Evolutionary conservation across 2,797 vertebrate species (phyloP).

Genomic region (Alectoris magna): DNA sequence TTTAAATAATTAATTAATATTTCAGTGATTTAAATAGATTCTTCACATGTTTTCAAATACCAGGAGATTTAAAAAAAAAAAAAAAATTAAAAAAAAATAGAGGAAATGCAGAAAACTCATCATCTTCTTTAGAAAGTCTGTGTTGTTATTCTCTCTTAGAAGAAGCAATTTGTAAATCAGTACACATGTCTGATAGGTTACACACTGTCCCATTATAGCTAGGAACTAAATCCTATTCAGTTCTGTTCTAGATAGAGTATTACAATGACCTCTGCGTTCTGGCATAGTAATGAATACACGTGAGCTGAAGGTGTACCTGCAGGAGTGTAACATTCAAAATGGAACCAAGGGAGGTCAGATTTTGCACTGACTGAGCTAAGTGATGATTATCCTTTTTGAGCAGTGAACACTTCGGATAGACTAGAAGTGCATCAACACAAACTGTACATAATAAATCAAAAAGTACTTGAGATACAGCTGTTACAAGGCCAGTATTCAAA

Average conservation of each 20-base stretch:
- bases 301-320: neutral
- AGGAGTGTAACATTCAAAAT: neutral
- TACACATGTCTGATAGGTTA: neutral
- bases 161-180: neutral
- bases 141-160: neutral
- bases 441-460: neutral
- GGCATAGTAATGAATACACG: accelerated
- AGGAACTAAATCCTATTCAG: neutral
- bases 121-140: neutral
- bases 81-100: neutral
- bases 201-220: accelerated
- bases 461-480: neutral
- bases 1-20: neutral
- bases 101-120: neutral
- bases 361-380: neutral
- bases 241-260: neutral
- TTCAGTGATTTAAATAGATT: neutral
- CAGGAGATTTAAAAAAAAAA: neutral
- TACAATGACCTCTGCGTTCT: neutral
- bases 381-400: neutral
- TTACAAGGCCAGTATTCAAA: neutral
- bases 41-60: neutral
- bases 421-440: neutral
- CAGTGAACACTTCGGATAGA: neutral
- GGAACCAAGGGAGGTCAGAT: neutral